Percentiles rank a stretch among this genome's conserved stretches.
Conservation (phyloP, 2,888 invertebrate genomes). For the Incurvaria masculella region DNA sequence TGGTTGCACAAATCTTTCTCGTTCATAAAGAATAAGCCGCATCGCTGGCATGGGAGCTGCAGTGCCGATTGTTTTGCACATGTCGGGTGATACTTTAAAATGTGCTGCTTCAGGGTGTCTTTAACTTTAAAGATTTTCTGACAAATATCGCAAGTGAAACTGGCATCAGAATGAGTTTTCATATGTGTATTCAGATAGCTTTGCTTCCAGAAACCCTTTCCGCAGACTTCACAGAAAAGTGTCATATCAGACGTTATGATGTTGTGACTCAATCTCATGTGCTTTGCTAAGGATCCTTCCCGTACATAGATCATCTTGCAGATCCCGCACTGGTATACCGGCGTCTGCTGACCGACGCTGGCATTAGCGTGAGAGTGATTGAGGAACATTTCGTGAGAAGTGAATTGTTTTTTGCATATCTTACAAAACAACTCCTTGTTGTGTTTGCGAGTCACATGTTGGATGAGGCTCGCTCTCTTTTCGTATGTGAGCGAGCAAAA, state of each 20-base stretch:
- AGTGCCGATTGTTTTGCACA: constrained; percentile 17
- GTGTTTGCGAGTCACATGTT: constrained; percentile 43
- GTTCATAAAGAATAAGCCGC: constrained; percentile 32
- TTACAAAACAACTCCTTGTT: constrained; percentile 35
- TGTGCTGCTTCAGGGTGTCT: constrained; percentile 39
- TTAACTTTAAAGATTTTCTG: constrained; percentile 39
- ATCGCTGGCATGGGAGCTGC: constrained; percentile 35
- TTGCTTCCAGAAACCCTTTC: constrained; percentile 39
- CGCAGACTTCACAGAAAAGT: constrained; percentile 38
- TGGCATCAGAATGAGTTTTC: constrained; percentile 39
- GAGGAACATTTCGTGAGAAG: constrained; percentile 31
- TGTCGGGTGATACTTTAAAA: constrained; percentile 33
- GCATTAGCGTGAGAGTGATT: constrained; percentile 39
- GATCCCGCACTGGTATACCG: constrained; percentile 36
- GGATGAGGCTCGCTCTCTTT: constrained; percentile 44
- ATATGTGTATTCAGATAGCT: constrained; percentile 38
- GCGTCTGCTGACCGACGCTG: constrained; percentile 1
- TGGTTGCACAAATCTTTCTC: constrained; percentile 42
- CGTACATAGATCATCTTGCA: constrained; percentile 43
- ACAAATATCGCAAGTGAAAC: constrained; percentile 38
- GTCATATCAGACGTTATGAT: constrained; percentile 17
- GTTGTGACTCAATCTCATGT: constrained; percentile 38
- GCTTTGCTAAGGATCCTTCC: constrained; percentile 36
- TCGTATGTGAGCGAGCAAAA: constrained; percentile 46
- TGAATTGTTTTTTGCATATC: constrained; percentile 40